Percentiles rank a stretch among this genome's conserved stretches.
Evolutionary conservation across 1,140 invertebrate genomes (phyloP).

Genomic region (Dendroctonus valens): DNA sequence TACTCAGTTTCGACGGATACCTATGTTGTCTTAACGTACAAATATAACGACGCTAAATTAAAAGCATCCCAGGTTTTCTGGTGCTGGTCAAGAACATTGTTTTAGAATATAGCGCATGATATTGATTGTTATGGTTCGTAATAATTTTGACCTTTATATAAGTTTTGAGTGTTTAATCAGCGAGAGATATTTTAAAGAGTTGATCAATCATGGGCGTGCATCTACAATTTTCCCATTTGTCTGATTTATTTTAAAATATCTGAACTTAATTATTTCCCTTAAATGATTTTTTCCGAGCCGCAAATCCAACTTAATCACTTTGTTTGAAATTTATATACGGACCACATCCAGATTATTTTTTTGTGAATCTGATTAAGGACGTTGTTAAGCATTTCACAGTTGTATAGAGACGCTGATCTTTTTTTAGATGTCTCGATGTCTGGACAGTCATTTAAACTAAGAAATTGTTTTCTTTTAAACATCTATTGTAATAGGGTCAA

Average conservation of each 20-base stretch:
- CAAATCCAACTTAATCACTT: conserved; percentile 10
- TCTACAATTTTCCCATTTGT: background rate
- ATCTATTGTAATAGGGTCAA: conserved; percentile 22
- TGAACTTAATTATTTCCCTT: conserved; percentile 1
- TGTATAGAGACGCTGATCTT: conserved; percentile 9
- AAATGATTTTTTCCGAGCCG: conserved; percentile 3
- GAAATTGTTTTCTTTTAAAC: conserved; percentile 19
- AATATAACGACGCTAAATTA: no score
- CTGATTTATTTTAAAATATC: background rate
- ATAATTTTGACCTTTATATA: no score
- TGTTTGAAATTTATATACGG: conserved; percentile 6
- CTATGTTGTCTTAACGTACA: no score
- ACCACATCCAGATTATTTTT: background rate
- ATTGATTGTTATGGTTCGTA: no score
- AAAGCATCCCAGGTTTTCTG: no score
- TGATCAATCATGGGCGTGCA: no score
- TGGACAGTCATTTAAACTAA: conserved; percentile 18
- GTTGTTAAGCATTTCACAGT: background rate
- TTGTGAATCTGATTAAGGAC: background rate
- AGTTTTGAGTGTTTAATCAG: no score
- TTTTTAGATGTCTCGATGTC: conserved; percentile 13
- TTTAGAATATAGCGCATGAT: no score
- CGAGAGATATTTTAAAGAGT: no score
- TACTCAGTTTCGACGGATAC: no score
- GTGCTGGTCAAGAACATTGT: no score